phyloP scores from a whole-genome alignment of 2,888 invertebrate genomes.

The Phengaris alcon region DNA sequence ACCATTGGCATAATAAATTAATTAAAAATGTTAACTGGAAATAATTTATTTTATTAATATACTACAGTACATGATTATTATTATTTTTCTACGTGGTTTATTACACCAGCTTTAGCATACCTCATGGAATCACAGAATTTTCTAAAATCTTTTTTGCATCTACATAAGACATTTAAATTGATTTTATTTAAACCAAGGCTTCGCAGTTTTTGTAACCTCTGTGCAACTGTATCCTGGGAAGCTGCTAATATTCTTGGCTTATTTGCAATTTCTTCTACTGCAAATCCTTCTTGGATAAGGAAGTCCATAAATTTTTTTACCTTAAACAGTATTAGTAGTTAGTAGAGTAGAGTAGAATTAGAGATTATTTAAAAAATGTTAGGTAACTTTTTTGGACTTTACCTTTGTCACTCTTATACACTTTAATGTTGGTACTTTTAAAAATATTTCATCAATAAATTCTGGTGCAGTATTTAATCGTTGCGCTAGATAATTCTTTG shows the following conservation, averaged over 20 bases:
- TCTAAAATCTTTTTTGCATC: conserved; percentile 75
- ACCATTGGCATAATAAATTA: conserved; percentile 27
- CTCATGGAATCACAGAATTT: conserved; percentile 64
- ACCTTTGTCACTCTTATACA: conserved; percentile 80
- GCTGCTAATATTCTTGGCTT: conserved; percentile 78
- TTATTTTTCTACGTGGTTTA: conserved; percentile 3
- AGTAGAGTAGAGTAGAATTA: conserved; percentile 3
- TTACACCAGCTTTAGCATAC: not conserved
- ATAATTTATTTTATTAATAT: conserved; percentile 15
- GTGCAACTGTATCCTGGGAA: conserved; percentile 76
- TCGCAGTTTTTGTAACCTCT: conserved; percentile 71
- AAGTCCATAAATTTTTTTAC: conserved; percentile 80
- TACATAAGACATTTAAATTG: conserved; percentile 77
- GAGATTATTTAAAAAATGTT: not conserved
- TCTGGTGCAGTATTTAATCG: conserved; percentile 69
- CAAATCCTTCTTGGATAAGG: conserved; percentile 74
- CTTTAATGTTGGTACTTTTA: conserved; percentile 73
- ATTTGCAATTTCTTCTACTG: conserved; percentile 71
- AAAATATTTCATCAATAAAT: conserved; percentile 70
- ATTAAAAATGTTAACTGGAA: conserved; percentile 11
- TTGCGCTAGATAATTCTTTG: conserved; percentile 75
- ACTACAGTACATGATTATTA: not conserved
- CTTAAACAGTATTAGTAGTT: conserved; percentile 59
- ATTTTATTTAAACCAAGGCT: conserved; percentile 66
- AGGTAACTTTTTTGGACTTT: not conserved